Evolutionary conservation across 2,113 vertebrate genomes (phyloP).

Genomic region (Megalops atlanticus): DNA sequence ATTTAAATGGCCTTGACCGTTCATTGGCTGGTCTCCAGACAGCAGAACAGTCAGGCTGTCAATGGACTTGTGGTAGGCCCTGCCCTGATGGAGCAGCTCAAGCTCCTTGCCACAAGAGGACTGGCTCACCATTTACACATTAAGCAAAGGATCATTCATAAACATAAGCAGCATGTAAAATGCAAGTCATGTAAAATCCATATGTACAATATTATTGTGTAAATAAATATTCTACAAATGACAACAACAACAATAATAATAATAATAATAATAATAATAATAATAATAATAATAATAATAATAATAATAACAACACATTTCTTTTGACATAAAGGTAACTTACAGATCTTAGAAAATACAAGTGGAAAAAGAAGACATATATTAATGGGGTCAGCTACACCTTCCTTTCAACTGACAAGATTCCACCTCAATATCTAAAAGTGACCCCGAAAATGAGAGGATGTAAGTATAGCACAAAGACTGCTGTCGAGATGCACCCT

Average conservation of each 20-base stretch:
- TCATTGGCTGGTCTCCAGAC: constrained; percentile 11
- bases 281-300: not conserved
- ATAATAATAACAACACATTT: not conserved
- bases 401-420: not conserved
- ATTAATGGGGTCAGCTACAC: not conserved
- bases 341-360: not conserved
- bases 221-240: not conserved
- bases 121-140: not conserved
- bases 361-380: not conserved
- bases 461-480: not conserved
- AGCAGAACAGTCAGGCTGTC: not conserved
- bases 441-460: not conserved
- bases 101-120: not conserved
- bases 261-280: not conserved
- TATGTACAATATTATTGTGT: not conserved
- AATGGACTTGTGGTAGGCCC: not conserved
- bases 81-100: not conserved
- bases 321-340: not conserved
- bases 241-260: not conserved
- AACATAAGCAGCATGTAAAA: too few species aligned
- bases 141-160: constrained; percentile 10
- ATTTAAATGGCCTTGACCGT: not conserved
- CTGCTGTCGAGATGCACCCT: not conserved
- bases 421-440: not conserved
- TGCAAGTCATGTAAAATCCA: not conserved